Evolutionary conservation across 2,113 vertebrate species (phyloP), one percentile per base, ranked within the genome.

Genomic region (Sinocyclocheilus maitianheensis): DNA sequence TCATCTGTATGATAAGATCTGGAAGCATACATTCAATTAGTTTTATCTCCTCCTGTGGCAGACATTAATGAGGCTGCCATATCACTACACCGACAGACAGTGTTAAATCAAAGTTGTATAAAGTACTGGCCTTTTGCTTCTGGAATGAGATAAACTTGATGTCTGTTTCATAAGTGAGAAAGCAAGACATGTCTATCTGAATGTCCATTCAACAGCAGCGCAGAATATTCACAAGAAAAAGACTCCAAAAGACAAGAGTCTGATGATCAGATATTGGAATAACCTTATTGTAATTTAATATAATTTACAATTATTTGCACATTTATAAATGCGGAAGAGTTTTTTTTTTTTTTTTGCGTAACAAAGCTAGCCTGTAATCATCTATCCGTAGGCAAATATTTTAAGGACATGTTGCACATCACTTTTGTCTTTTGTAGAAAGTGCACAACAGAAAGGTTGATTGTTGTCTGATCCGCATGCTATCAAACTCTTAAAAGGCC

Each of bases 101-200:
- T 78, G 53, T 78, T 18, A 24, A 60, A 60, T n/a, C 11, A 78
- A 37, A n/a, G 24, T 62, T 62, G 77, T 34, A 1, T 58, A 30
- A 8, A 34, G 30, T 80, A 48, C 3, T 76, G 43, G 12, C 43
- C n/a, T 51, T 80, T 37, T 46, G 55, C 37, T 24, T 80, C 34
- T 80, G 55, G 34, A 43, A 43, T 43, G 20, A 80, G 34, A 80
- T n/a, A n/a, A 60, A 40, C 51, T 26, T 34, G 51, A 77, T 77
- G 48, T 53, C 69, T 72, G 40, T 46, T 77, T 77, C 16, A 55
- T 20, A 4, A 55, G 30, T 11, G 14, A 60, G 55, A 62, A 79
- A 40, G 30, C 30, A 43, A 80, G 22, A 62, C 43, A 22, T 55
- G 10, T 40, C 34, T 20, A 12, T 58, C 16, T 16, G 11, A 58